Evolutionary conservation across 2,113 vertebrate species (phyloP).

Genomic region (Platichthys stellatus): DNA sequence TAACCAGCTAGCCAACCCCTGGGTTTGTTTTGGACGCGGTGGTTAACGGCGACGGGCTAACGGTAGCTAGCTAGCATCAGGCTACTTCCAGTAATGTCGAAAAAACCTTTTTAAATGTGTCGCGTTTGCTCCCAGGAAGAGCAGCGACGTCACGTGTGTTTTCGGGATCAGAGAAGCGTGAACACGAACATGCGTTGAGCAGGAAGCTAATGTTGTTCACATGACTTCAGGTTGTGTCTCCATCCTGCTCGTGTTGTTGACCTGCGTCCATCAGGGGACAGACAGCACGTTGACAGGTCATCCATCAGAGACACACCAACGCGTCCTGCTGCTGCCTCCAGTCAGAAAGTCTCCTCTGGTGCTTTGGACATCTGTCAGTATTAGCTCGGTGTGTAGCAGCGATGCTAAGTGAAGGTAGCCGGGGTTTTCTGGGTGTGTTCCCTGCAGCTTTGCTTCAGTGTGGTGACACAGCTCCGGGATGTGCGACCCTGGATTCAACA

Average conservation of each 20-base stretch:
- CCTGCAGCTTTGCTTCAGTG: neutral
- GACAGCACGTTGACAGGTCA: too few species aligned
- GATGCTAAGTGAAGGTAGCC: neutral
- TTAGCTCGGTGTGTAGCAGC: neutral
- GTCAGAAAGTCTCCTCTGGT: neutral
- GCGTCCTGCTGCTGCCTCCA: too few species aligned
- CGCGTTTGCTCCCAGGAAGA: neutral
- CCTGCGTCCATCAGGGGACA: too few species aligned
- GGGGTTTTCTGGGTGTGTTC: neutral
- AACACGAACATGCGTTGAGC: too few species aligned
- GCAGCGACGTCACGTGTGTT: neutral
- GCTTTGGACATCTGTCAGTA: neutral
- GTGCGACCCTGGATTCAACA: neutral
- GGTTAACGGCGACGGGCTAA: conserved; percentile 40
- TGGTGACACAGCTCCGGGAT: neutral
- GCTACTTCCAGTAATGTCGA: neutral
- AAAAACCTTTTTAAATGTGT: neutral
- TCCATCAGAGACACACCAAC: neutral
- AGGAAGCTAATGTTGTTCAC: conserved; percentile 1
- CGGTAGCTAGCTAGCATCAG: conserved; percentile 15
- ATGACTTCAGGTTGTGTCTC: too few species aligned
- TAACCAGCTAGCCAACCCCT: neutral
- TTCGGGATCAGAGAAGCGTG: neutral
- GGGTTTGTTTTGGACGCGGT: conserved; percentile 61
- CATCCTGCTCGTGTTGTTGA: too few species aligned